Evolutionary conservation across 2,888 invertebrate species (phyloP), one percentile per base, ranked within the genome.

Genomic region (Hetaerina titia): DNA sequence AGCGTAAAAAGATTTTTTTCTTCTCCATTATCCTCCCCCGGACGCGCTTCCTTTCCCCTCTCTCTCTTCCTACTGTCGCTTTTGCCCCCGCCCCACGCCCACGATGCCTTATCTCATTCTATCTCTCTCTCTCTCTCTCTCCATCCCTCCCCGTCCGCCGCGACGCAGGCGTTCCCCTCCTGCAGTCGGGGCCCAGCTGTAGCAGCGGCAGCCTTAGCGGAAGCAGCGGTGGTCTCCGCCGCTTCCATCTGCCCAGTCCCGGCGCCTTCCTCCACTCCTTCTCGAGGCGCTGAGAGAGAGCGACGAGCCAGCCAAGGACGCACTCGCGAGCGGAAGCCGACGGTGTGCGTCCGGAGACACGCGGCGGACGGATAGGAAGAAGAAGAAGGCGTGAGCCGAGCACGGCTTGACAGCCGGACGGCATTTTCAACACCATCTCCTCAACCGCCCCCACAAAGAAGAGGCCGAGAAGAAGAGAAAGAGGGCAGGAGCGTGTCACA

Each of bases 121-220:
- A 8, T 88, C 88, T 56, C 88, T 58, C n/a, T 58, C 4, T 89
- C 31, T 89, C 57, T 89, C 22, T 88, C 17, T 88, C 88, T 45
- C 45, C 45, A 45, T 45, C 15, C 19, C 11, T 56, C 88, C 4
- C 88, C 17, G 6, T 17, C 45, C 45, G 9, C 90, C 60, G 13
- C 90, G 60, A 69, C 69, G 69, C 92, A 92, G 92, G 92, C 92
- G 92, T 92, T 92, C 92, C 92, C 69, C 92, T 92, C 92, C 92
- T 92, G 92, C 92, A 92, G 92, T 74, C 92, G 92, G 92, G 92
- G 92, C 92, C 92, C 25, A 92, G 92, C 92, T 92, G 92, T 69
- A 92, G 92, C 92, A 92, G 92, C 56, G 69, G 92, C 92, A 92
- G 92, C 69, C 64, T 92, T 17, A 92, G 56, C 56, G 92, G 92